These are phyloP conservation scores for Trogon melanurus DNA, from an alignment of 2,113 vertebrate genomes.

Conservation along the genomic window DNA sequence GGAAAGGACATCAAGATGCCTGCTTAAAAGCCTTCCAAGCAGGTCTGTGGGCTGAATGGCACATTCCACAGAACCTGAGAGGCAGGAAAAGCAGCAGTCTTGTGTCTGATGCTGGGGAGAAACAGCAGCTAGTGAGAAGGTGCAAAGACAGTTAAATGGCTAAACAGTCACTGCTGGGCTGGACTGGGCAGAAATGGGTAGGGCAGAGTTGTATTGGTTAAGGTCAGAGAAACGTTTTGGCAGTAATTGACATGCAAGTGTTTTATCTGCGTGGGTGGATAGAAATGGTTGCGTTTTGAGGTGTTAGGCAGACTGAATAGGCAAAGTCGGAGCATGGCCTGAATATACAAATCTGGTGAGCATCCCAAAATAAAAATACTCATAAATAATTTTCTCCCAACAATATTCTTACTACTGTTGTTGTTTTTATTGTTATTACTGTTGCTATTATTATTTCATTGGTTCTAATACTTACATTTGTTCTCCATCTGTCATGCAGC, in stretches of 20 bases:
- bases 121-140: background rate
- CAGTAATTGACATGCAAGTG: background rate
- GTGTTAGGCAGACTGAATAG: background rate
- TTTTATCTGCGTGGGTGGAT: background rate
- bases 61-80: background rate
- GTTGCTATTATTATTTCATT: background rate
- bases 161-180: background rate
- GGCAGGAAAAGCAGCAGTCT: background rate
- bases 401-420: background rate
- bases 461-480: background rate
- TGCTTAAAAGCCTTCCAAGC: background rate
- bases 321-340: background rate
- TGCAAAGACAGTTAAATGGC: background rate
- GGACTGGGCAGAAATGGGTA: background rate
- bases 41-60: background rate
- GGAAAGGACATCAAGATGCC: background rate
- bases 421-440: background rate
- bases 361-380: background rate
- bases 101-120: background rate
- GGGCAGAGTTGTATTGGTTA: background rate
- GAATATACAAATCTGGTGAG: background rate
- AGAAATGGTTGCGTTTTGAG: background rate
- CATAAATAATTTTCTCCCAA: accelerated
- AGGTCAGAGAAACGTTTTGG: background rate
- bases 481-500: conserved; percentile 5